A percentile compares a stretch with the other conserved stretches of the same genome.
Evolutionary conservation across 2,888 invertebrate genomes (phyloP).

Genomic region (Eubasilissa splendida): DNA sequence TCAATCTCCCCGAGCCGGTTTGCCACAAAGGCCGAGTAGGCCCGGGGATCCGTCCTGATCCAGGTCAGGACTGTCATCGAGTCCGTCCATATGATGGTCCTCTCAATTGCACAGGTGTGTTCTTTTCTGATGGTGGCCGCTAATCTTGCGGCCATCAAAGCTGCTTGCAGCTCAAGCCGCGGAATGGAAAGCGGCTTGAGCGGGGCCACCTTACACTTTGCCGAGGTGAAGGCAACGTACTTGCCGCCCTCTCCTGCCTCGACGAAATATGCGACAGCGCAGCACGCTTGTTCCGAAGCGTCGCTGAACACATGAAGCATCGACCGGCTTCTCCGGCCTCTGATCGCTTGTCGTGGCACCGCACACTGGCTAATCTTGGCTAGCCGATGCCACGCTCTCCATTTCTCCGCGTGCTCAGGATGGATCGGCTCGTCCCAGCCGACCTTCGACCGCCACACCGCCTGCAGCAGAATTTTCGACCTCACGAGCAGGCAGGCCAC

Average conservation of each 20-base stretch:
- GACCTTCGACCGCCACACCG: too few relatives aligned
- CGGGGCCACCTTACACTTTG: slow-evolving; percentile 6
- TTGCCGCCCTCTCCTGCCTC: not conserved
- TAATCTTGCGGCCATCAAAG: slow-evolving; percentile 9
- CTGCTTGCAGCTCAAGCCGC: too few relatives aligned
- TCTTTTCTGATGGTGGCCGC: slow-evolving; percentile 10
- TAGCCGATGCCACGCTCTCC: too few relatives aligned
- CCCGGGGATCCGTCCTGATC: slow-evolving; percentile 57
- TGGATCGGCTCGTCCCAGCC: too few relatives aligned
- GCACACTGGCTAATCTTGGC: too few relatives aligned
- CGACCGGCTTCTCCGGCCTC: too few relatives aligned
- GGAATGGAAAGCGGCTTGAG: too few relatives aligned
- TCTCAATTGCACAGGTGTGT: slow-evolving; percentile 58
- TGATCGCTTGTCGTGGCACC: too few relatives aligned
- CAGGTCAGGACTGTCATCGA: slow-evolving; percentile 55
- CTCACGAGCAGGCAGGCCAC: too few relatives aligned
- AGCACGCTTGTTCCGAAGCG: not conserved
- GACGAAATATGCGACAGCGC: slow-evolving; percentile 14
- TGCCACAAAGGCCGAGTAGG: slow-evolving; percentile 59
- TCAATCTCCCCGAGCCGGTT: slow-evolving; percentile 54
- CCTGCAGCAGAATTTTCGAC: too few relatives aligned
- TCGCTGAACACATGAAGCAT: slow-evolving; percentile 2
- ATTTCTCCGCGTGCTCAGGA: too few relatives aligned
- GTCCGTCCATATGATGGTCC: slow-evolving; percentile 56
- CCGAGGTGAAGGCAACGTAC: not conserved